phyloP scores from a whole-genome alignment of 2,888 invertebrate species.

The Erannis defoliaria region DNA sequence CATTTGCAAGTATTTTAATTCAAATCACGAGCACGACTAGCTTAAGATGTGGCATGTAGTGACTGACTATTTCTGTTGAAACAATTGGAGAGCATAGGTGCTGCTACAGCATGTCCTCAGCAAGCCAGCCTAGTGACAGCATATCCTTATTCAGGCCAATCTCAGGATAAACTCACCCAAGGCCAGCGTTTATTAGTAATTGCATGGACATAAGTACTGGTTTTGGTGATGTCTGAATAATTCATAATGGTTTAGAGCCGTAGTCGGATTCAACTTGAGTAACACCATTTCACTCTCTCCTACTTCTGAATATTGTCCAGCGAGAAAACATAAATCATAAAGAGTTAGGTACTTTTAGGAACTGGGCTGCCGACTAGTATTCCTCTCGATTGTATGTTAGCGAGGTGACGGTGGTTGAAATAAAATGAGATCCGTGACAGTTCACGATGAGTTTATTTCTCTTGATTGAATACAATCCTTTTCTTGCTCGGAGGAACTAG shows the following conservation, averaged over 20 bases:
- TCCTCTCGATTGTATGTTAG: no score
- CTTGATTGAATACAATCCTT: no score
- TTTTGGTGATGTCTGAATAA: background rate
- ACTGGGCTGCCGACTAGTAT: no score
- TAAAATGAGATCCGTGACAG: no score
- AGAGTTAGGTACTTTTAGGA: background rate
- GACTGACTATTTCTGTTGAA: conserved; percentile 9
- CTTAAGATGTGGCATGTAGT: conserved; percentile 6
- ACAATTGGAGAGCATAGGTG: conserved; percentile 8
- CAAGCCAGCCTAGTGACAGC: conserved; percentile 19
- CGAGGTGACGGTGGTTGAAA: no score
- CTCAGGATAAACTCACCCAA: conserved; percentile 17
- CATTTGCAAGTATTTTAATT: background rate
- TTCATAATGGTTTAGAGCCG: background rate
- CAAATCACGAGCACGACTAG: conserved; percentile 9
- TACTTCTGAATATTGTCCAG: no score
- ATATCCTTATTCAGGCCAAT: conserved; percentile 24
- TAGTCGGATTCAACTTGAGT: background rate
- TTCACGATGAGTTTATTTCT: no score
- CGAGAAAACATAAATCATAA: background rate
- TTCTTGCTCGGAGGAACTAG: no score
- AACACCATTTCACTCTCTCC: background rate
- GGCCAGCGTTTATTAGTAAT: conserved; percentile 14
- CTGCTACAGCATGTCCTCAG: background rate
- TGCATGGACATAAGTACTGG: conserved; percentile 6